These are phyloP conservation scores for Ammodytes marinus DNA, from an alignment of 2,113 vertebrate genomes.

Conservation along the genomic window DNA sequence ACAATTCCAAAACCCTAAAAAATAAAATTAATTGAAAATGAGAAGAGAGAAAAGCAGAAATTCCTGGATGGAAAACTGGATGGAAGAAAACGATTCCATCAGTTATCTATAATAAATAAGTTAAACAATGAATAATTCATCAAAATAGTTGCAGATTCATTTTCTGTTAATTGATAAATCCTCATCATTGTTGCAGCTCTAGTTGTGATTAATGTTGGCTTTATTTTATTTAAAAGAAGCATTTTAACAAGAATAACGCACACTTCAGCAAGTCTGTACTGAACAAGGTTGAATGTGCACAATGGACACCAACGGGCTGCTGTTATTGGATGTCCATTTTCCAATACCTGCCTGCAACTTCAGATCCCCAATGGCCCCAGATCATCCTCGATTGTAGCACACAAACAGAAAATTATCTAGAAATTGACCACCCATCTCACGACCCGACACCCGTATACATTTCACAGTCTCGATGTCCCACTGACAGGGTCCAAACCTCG, in stretches of 20 bases:
- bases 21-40: background rate
- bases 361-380: constrained; percentile 25
- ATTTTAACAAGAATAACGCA: background rate
- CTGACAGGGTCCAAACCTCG: constrained; percentile 51
- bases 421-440: constrained; percentile 16
- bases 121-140: no score
- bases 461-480: constrained; percentile 16
- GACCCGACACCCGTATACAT: constrained; percentile 15
- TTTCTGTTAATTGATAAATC: background rate
- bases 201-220: background rate
- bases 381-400: constrained; percentile 6
- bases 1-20: background rate
- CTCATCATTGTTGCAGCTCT: background rate
- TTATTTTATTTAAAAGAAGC: background rate
- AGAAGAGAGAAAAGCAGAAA: background rate
- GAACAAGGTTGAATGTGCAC: constrained; percentile 17
- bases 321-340: constrained; percentile 23
- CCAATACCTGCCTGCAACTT: constrained; percentile 23
- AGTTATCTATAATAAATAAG: no score
- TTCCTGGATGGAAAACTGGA: no score
- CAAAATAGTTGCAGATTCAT: background rate
- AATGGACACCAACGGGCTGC: constrained; percentile 1
- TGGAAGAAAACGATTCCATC: no score
- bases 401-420: constrained; percentile 14
- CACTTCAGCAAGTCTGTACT: background rate